Conservation (phyloP, 2,888 invertebrate genomes). For the Aquatica leii region DNA sequence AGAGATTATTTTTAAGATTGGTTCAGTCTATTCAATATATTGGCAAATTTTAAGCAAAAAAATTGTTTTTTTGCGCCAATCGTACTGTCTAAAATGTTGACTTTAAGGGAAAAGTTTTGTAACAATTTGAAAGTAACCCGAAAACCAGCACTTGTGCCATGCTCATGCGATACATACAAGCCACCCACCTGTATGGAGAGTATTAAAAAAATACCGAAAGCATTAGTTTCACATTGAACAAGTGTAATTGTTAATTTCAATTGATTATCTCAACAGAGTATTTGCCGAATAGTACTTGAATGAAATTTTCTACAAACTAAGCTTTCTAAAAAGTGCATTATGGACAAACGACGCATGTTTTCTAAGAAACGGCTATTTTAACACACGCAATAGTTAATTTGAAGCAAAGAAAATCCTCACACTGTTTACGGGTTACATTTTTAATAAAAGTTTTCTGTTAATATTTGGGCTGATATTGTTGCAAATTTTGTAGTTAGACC, state of each 20-base stretch:
- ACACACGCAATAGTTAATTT: background rate
- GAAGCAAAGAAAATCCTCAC: background rate
- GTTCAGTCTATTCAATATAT: background rate
- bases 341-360: background rate
- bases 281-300: too few species aligned
- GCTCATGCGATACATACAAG: background rate
- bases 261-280: too few species aligned
- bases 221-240: background rate
- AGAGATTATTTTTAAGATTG: background rate
- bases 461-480: too few species aligned
- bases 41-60: background rate
- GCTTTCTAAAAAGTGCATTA: background rate
- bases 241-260: too few species aligned
- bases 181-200: background rate
- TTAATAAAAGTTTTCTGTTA: too few species aligned
- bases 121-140: background rate
- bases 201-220: background rate
- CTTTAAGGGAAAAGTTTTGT: background rate
- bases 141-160: background rate
- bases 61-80: background rate
- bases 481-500: too few species aligned
- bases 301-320: background rate
- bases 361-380: background rate
- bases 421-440: too few species aligned
- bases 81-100: background rate